Conservation (phyloP, 2,888 invertebrate species). For the Tholera decimalis region DNA sequence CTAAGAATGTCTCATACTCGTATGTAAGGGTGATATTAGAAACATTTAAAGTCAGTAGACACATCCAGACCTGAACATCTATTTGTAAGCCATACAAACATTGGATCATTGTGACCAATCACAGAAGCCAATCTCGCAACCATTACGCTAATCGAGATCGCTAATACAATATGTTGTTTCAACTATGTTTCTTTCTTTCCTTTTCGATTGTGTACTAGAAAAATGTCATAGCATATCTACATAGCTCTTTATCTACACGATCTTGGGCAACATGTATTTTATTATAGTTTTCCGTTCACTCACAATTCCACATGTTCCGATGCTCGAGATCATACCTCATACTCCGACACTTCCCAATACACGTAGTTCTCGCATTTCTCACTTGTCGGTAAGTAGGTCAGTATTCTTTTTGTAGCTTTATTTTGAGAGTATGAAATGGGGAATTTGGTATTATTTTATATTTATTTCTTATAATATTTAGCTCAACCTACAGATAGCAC, state of each 20-base stretch:
- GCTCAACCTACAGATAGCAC: not conserved
- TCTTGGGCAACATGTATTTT: constrained; percentile 6
- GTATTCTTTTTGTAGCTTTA: constrained; percentile 19
- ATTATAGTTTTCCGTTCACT: constrained; percentile 35
- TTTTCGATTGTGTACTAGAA: not conserved
- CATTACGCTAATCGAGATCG: no score
- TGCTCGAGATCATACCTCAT: constrained; percentile 45
- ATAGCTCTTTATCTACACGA: constrained; percentile 4
- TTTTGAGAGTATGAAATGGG: constrained; percentile 19
- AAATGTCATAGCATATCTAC: not conserved
- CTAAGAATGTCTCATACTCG: no score
- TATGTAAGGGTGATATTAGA: no score
- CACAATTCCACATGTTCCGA: constrained; percentile 29
- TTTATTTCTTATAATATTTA: not conserved
- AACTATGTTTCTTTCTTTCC: not conserved
- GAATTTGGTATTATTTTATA: not conserved
- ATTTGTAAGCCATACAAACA: no score
- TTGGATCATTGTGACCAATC: no score
- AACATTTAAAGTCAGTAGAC: no score
- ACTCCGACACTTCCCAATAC: constrained; percentile 35
- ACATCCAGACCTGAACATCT: no score
- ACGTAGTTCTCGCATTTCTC: constrained; percentile 51
- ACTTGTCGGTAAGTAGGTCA: constrained; percentile 54
- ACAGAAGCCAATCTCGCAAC: no score
- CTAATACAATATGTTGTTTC: not conserved